Evolutionary conservation across 2,888 invertebrate species (phyloP), one percentile per base, ranked within the genome.

Genomic region (Philereme transversata): DNA sequence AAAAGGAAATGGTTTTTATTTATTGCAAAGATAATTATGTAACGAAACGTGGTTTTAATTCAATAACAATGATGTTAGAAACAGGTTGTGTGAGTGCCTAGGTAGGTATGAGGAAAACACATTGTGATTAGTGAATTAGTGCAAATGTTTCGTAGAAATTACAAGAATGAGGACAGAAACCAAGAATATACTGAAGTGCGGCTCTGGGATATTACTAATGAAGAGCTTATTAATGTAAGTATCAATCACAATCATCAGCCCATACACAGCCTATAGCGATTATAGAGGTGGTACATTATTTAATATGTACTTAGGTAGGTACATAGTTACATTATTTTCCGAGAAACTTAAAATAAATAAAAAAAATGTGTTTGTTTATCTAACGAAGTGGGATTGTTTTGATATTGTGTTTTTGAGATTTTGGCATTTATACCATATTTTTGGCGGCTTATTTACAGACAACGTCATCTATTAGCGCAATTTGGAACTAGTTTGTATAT

Each of bases 101-200:
- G 8, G 40, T 36, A 36, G 36, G 36, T 7, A 51, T 54, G 53
- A 10, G 66, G 70, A 68, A 61, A 57, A 65, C 63, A 59, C 67
- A 46, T 60, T 65, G 67, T 72, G 71, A 68, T 67, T 71, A 56
- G 65, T 73, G 70, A 69, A 64, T 74, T 68, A 60, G 53, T 64
- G 62, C 1, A 81, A 74, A 89, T 89, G 89, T 83, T 82, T 71
- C 88, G 88, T 61, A 79, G 88, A 70, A 87, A 75, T 71, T 70
- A 74, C 54, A 79, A 76, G 71, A 81, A 79, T 75, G 79, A 77
- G 67, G 78, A 77, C 68, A 70, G 65, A 35, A 67, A 52, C 68
- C 74, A 76, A 52, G 82, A 82, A 66, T 87, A 86, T 55, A 81
- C 79, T 2, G 73, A 79, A 73, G 67, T 88, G 69, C 78, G 81